Evolutionary conservation across 2,888 invertebrate species (phyloP), one percentile per base, ranked within the genome.

Genomic region (Oxyteleia sp.): DNA sequence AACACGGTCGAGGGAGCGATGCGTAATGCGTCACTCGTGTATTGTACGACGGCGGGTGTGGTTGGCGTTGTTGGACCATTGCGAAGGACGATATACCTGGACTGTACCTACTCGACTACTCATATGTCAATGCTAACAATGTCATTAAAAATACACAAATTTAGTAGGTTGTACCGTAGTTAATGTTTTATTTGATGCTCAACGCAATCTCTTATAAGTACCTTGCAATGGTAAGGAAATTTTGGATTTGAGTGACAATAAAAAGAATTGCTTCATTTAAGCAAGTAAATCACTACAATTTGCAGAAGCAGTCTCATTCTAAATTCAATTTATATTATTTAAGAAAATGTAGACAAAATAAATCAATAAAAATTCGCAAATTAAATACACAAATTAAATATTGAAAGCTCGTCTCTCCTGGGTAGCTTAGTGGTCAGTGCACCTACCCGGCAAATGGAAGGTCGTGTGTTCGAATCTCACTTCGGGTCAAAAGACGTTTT

Each of bases 51-150:
- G 85, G 82, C 89, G 88, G 90, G 90, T 90, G 91, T 89, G 91
- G 91, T 91, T 90, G 72, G 68, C 18, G 90, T 88, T 88, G 90
- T 89, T 90, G 88, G 89, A 86, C 87, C 89, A 89, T 89, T 89
- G 91, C 92, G 92, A 90, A 92, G 92, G 92, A 90, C 87, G 91
- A 89, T 90, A 88, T 92, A 92, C 90, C 91, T 89, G 90, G 86
- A 84, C 82, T 86, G 75, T 79, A 75, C 82, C 79, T 63, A 79
- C 61, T 84, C 64, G 71, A 71, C 64, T 79, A 72, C 74, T 84
- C 64, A 71, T 59, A 79, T 69, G 75, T 79, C 79, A 80, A 80
- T 75, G 79, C 78, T 80, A 84, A 84, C 80, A 80, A 80, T 55
- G 84, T 80, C 80, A 80, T 84, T 80, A 84, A 84, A 83, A 84